Evolutionary conservation across 2,797 vertebrate genomes (phyloP).

Genomic region (Rhinoraja longicauda): DNA sequence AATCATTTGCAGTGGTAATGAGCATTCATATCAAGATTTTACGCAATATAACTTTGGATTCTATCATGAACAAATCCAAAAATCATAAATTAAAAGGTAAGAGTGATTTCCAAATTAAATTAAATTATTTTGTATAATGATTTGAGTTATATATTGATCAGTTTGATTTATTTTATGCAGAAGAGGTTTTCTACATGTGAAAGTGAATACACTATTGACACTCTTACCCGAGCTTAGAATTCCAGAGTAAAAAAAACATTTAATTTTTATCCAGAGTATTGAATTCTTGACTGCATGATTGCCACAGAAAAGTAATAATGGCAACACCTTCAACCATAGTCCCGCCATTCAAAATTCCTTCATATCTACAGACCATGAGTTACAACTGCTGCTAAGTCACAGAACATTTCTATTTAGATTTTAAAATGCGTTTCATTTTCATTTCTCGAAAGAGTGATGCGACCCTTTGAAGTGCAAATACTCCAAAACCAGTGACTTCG

Average conservation of each 20-base stretch:
- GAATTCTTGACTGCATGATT: neutral
- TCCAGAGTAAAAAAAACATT: neutral
- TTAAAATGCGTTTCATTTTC: neutral
- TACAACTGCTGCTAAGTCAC: neutral
- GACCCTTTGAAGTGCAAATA: neutral
- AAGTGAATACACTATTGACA: neutral
- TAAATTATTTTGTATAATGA: neutral
- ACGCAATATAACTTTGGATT: neutral
- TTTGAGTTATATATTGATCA: neutral
- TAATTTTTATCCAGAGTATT: neutral
- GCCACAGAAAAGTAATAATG: neutral
- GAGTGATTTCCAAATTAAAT: conserved; percentile 6
- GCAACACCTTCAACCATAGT: neutral
- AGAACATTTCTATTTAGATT: neutral
- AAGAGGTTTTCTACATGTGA: neutral
- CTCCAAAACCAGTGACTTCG: too few relatives aligned
- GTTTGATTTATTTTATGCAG: neutral
- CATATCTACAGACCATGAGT: neutral
- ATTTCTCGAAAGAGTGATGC: neutral
- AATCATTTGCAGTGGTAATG: neutral
- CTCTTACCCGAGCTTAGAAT: neutral
- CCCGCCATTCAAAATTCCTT: neutral
- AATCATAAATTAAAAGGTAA: neutral
- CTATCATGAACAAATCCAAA: neutral
- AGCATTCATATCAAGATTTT: neutral